Percentiles rank a stretch among this genome's conserved stretches.
Evolutionary conservation across 2,113 vertebrate genomes (phyloP).

Genomic region (Nothocercus nigrocapillus): DNA sequence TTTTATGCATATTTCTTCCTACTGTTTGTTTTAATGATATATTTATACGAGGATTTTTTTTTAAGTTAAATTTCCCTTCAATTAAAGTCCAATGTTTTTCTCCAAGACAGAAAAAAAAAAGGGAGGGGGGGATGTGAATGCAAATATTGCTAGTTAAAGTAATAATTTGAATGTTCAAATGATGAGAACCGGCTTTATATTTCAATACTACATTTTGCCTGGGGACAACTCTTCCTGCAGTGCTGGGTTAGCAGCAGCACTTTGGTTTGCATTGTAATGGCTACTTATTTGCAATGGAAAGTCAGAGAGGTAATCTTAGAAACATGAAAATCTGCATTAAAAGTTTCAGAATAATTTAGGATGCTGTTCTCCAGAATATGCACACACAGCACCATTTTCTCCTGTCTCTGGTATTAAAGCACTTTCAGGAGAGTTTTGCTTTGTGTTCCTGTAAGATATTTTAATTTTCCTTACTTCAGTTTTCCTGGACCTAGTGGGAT

Average conservation of each 20-base stretch:
- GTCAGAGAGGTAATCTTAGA: background rate
- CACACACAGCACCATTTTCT: background rate
- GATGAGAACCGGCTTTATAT: background rate
- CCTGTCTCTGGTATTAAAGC: background rate
- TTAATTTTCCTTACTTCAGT: background rate
- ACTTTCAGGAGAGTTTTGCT: background rate
- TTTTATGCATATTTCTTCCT: background rate
- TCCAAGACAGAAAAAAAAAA: background rate
- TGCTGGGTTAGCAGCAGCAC: background rate
- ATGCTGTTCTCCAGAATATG: background rate
- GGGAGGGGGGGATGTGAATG: background rate
- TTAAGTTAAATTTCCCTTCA: background rate
- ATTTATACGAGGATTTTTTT: background rate
- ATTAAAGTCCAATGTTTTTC: background rate
- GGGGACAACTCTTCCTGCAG: background rate
- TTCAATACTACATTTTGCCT: background rate
- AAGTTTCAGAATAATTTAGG: background rate
- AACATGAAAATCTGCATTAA: background rate
- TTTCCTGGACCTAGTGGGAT: background rate
- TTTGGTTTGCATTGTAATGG: background rate
- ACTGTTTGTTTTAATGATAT: slow-evolving; percentile 11
- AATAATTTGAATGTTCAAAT: background rate
- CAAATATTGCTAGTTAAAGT: background rate
- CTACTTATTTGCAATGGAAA: background rate
- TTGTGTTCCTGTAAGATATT: background rate